These are phyloP conservation scores for Aleiodes leptofemur DNA, from an alignment of 2,888 invertebrate genomes.

Conservation along the genomic window DNA sequence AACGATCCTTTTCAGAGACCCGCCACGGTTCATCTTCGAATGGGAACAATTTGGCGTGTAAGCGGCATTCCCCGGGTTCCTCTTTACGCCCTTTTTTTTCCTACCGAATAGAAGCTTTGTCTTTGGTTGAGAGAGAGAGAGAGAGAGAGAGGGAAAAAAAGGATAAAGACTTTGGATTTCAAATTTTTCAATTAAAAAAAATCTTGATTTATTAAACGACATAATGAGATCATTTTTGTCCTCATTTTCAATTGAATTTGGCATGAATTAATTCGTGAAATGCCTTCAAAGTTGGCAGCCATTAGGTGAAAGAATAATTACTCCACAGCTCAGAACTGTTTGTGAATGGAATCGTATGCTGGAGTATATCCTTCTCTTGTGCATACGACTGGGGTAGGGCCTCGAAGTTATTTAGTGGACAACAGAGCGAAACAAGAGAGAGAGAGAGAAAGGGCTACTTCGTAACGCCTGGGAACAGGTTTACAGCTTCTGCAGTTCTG, in stretches of 20 bases:
- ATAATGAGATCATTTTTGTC: neutral
- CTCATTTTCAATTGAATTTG: neutral
- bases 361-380: neutral
- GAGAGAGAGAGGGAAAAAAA: neutral
- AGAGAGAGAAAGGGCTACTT: neutral
- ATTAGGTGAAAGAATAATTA: slow-evolving; percentile 33
- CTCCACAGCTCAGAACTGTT: neutral
- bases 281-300: slow-evolving; percentile 6
- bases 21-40: slow-evolving; percentile 66
- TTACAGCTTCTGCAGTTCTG: slow-evolving; percentile 55
- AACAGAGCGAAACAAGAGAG: neutral
- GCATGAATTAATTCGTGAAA: neutral
- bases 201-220: no score
- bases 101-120: slow-evolving; percentile 12
- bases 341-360: slow-evolving; percentile 21
- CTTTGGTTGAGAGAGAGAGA: neutral
- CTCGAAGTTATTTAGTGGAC: slow-evolving; percentile 35
- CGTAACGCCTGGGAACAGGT: slow-evolving; percentile 55
- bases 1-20: slow-evolving; percentile 66
- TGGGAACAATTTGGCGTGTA: slow-evolving; percentile 69
- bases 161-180: slow-evolving; percentile 10
- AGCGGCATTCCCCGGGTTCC: slow-evolving; percentile 53
- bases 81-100: slow-evolving; percentile 23
- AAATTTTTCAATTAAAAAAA: slow-evolving; percentile 17
- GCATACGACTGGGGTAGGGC: neutral